These are phyloP conservation scores for Mimachlamys varia DNA, from an alignment of 2,888 invertebrate genomes.

Conservation along the genomic window DNA sequence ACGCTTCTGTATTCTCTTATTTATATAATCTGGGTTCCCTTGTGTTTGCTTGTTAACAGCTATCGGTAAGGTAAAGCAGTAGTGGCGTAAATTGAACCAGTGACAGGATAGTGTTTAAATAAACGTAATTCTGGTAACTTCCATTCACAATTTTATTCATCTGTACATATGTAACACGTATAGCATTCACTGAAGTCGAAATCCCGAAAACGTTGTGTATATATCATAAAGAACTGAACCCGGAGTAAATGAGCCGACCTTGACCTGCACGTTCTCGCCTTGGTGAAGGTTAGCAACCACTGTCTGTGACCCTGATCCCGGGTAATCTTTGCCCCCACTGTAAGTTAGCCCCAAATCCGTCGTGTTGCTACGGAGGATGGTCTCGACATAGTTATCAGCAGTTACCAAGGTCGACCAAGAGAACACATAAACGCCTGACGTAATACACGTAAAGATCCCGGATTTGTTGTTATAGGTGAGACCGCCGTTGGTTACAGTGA, in stretches of 20 bases:
- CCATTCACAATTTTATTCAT: no score
- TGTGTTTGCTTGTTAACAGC: no score
- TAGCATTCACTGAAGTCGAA: neutral
- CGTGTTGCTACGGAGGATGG: neutral
- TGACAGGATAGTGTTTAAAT: no score
- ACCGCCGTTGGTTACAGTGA: neutral
- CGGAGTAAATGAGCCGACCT: neutral
- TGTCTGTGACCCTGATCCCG: conserved; percentile 24
- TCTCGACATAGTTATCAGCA: neutral
- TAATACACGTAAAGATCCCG: neutral
- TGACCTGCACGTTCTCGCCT: neutral
- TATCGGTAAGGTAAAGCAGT: no score
- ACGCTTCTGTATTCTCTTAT: no score
- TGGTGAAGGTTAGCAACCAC: neutral
- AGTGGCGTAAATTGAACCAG: no score
- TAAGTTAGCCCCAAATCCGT: neutral
- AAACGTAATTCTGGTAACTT: no score
- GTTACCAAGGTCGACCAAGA: neutral
- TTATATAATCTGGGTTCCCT: no score
- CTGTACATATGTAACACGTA: neutral
- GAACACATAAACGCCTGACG: conserved; percentile 21
- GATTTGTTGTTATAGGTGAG: neutral
- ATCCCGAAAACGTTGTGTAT: neutral
- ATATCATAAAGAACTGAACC: conserved; percentile 14
- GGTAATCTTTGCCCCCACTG: neutral